A percentile compares a stretch with the other conserved stretches of the same genome.
These are phyloP conservation scores for Drosophila rubida DNA, from an alignment of 2,888 invertebrate genomes.

Conservation along the genomic window DNA sequence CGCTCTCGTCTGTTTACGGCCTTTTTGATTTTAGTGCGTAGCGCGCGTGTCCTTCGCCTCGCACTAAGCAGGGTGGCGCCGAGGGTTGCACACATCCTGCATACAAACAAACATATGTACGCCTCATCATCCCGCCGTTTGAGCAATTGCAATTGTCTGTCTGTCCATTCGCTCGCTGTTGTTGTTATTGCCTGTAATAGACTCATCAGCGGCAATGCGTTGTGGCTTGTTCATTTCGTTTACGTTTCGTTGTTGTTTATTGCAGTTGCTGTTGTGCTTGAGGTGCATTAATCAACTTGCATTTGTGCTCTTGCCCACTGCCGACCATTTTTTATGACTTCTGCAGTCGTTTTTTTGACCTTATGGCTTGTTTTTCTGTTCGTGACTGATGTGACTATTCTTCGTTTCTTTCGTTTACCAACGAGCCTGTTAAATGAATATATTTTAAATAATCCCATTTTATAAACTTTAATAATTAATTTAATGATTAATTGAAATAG, in stretches of 20 bases:
- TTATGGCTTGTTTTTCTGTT: constrained; percentile 30
- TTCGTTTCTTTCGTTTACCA: background rate
- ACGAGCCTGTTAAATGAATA: too few species aligned
- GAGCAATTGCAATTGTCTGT: constrained; percentile 57
- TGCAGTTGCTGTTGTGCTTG: constrained; percentile 46
- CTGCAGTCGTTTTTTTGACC: constrained; percentile 31
- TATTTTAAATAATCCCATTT: background rate
- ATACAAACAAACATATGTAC: background rate
- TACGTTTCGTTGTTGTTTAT: constrained; percentile 64
- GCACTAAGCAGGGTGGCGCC: constrained; percentile 31
- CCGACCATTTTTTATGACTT: constrained; percentile 55
- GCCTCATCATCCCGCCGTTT: constrained; percentile 1
- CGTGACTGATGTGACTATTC: constrained; percentile 17
- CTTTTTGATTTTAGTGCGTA: constrained; percentile 63
- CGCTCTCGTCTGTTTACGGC: constrained; percentile 55
- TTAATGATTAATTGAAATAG: background rate
- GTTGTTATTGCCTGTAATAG: constrained; percentile 70
- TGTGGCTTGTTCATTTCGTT: constrained; percentile 56
- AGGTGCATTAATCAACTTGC: constrained; percentile 74
- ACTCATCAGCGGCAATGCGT: constrained; percentile 63
- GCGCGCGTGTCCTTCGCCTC: constrained; percentile 31
- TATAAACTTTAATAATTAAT: background rate
- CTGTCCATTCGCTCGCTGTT: constrained; percentile 40
- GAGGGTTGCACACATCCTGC: constrained; percentile 25
- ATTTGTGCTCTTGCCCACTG: constrained; percentile 46